Conservation (phyloP, 2,113 vertebrate genomes). For the Columba janthina region DNA sequence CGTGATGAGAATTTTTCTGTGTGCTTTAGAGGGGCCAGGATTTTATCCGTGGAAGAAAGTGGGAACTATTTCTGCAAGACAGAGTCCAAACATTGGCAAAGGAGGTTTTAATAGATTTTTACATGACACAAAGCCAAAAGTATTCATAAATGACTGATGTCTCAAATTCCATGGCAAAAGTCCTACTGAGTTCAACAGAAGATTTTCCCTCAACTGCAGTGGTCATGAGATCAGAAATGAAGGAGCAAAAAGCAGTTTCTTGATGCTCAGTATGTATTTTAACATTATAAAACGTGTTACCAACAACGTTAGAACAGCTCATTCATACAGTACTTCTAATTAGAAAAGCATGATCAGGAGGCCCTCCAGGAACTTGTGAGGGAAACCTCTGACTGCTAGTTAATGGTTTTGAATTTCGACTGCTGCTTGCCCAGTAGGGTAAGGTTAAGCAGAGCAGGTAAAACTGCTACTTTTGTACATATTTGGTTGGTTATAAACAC, state of each 20-base stretch:
- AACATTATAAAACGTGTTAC: background rate
- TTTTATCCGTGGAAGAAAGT: conserved; percentile 14
- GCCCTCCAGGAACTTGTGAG: background rate
- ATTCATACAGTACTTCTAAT: background rate
- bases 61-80: conserved; percentile 49
- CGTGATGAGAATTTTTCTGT: conserved; percentile 1
- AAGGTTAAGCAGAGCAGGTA: background rate
- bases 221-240: conserved; percentile 8
- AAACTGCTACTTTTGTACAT: background rate
- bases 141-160: conserved; percentile 44
- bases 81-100: conserved; percentile 49
- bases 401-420: background rate
- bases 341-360: conserved; percentile 29
- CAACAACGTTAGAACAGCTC: background rate
- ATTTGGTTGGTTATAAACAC: background rate
- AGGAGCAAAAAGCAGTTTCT: conserved; percentile 26
- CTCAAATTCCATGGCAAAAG: conserved; percentile 50
- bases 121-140: conserved; percentile 49
- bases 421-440: background rate
- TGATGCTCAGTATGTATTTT: background rate
- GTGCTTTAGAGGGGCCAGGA: conserved; percentile 9
- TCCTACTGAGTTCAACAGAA: background rate
- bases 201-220: background rate
- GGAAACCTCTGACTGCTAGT: conserved; percentile 4
- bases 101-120: conserved; percentile 58